phyloP scores from a whole-genome alignment of 2,888 invertebrate species.

The Polyommatus icarus region DNA sequence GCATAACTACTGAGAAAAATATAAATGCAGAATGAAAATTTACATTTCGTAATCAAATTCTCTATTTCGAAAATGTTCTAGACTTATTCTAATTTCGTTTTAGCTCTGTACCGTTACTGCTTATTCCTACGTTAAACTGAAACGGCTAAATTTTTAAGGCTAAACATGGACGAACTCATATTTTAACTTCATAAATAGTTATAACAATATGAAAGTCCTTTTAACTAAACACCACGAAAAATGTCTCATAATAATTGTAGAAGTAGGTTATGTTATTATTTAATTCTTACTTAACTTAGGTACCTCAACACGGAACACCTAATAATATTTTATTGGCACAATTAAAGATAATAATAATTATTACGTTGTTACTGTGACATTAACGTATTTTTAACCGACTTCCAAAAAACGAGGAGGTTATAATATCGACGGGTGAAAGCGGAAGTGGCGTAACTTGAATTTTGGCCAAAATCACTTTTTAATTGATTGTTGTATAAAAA shows the following conservation, averaged over 20 bases:
- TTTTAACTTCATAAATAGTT: neutral
- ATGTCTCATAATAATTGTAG: neutral
- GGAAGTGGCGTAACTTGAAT: no score
- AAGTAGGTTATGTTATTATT: no score
- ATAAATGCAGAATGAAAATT: neutral
- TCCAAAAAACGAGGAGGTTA: no score
- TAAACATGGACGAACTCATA: neutral
- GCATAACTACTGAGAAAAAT: neutral
- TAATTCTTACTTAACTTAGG: neutral
- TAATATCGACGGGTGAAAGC: no score
- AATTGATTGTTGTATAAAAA: no score
- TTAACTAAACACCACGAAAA: neutral
- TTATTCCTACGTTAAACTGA: neutral
- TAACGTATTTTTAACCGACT: no score
- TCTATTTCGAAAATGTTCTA: neutral
- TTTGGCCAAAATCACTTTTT: no score
- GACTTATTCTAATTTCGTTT: neutral
- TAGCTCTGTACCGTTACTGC: neutral
- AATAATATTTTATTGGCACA: no score
- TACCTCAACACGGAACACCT: no score
- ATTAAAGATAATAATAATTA: no score
- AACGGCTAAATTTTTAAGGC: neutral
- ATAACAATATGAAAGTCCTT: neutral
- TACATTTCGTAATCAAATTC: neutral
- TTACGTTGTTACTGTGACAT: no score